These are phyloP conservation scores for Tricholaema leucomelas DNA, from an alignment of 2,113 vertebrate genomes.

Conservation along the genomic window DNA sequence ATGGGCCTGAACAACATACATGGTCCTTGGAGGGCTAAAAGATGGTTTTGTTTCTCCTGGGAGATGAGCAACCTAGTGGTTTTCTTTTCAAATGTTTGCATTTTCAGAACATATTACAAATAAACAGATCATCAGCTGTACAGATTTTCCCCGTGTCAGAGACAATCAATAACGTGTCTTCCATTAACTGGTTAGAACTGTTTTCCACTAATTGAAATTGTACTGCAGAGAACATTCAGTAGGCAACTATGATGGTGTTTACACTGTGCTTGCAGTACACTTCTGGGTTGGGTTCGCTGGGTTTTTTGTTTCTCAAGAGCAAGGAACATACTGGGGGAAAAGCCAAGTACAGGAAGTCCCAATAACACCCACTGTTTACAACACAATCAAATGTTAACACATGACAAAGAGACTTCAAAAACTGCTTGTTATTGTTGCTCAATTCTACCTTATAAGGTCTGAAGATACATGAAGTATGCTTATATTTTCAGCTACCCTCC, in stretches of 20 bases:
- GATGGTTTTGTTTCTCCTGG: neutral
- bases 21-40: neutral
- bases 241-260: neutral
- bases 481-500: neutral
- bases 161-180: neutral
- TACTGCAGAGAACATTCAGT: neutral
- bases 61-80: neutral
- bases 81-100: neutral
- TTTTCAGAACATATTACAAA: neutral
- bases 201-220: neutral
- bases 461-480: neutral
- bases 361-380: conserved; percentile 17
- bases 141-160: neutral
- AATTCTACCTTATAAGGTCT: neutral
- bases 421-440: neutral
- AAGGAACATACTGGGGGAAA: conserved; percentile 14
- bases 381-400: neutral
- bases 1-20: too few species aligned
- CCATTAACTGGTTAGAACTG: neutral
- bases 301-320: neutral
- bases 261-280: neutral
- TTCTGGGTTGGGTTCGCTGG: neutral
- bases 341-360: neutral
- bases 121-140: neutral
- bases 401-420: neutral